These are phyloP conservation scores for Seriola quinqueradiata DNA, from an alignment of 2,113 vertebrate species.

Conservation along the genomic window DNA sequence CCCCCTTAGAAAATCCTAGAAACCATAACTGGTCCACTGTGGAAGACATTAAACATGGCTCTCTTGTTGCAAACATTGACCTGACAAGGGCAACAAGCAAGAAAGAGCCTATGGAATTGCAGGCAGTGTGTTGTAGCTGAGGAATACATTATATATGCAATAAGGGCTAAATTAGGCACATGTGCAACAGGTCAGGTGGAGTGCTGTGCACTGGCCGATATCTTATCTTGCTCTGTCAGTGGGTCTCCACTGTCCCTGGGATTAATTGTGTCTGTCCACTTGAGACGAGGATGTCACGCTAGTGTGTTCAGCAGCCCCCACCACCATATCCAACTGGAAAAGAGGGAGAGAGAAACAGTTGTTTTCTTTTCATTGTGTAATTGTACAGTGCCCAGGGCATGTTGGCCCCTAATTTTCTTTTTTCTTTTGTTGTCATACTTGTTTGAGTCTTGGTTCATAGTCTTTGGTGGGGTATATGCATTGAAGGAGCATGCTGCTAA, in stretches of 20 bases:
- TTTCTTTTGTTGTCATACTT: not conserved
- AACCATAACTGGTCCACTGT: not conserved
- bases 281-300: slow-evolving; percentile 73
- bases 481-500: not conserved
- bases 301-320: slow-evolving; percentile 54
- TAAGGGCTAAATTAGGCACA: slow-evolving; percentile 55
- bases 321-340: slow-evolving; percentile 34
- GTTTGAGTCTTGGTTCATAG: not conserved
- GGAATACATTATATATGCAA: slow-evolving; percentile 59
- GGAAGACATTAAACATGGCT: slow-evolving; percentile 25
- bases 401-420: not conserved
- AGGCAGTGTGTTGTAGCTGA: slow-evolving; percentile 4
- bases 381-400: not conserved
- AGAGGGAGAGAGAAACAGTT: slow-evolving; percentile 29
- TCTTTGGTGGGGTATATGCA: not conserved
- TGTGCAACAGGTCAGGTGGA: slow-evolving; percentile 66
- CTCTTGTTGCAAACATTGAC: not conserved
- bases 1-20: slow-evolving; percentile 1
- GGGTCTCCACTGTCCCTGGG: slow-evolving; percentile 69
- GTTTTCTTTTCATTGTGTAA: slow-evolving; percentile 24
- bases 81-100: slow-evolving; percentile 21
- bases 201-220: slow-evolving; percentile 57
- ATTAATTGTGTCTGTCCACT: slow-evolving; percentile 77
- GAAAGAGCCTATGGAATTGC: not conserved
- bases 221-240: slow-evolving; percentile 77